Percentiles rank a stretch among this genome's conserved stretches.
These are phyloP conservation scores for Copsychus sechellarum DNA, from an alignment of 2,113 vertebrate species.

Conservation along the genomic window DNA sequence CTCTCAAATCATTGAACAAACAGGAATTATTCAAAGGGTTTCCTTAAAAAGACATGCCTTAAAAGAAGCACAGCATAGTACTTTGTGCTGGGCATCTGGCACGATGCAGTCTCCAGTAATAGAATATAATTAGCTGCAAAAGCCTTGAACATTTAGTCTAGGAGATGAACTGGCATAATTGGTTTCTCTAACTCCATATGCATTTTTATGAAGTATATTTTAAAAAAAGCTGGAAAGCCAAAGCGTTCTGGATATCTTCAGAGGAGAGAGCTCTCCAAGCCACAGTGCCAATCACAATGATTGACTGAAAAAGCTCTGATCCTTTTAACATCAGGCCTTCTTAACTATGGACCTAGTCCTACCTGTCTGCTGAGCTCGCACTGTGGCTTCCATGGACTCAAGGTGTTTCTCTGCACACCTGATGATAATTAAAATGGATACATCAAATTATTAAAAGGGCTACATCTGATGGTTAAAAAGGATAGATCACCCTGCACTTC, in stretches of 20 bases:
- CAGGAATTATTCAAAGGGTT: not conserved
- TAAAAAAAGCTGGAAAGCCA: not conserved
- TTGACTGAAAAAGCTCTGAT: not conserved
- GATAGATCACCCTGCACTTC: not conserved
- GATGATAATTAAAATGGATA: not conserved
- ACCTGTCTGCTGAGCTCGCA: not conserved
- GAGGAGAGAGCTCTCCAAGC: not conserved
- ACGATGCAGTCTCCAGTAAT: rapidly evolving
- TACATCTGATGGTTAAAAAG: not conserved
- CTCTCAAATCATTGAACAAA: not conserved
- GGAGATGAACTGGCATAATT: not conserved
- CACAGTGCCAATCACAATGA: not conserved
- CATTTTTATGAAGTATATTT: not conserved
- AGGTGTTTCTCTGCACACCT: not conserved
- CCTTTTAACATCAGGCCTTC: not conserved
- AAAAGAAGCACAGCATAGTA: not conserved
- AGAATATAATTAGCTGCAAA: not conserved
- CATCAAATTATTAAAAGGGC: not conserved
- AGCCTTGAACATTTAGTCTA: not conserved
- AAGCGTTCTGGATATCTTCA: not conserved
- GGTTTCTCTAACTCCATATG: not conserved
- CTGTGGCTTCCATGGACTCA: rapidly evolving
- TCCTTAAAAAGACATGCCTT: not conserved
- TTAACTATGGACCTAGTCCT: not conserved
- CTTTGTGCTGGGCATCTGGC: not conserved